Conservation (phyloP, 2,113 vertebrate genomes). For the Dolichotis patagonum region DNA sequence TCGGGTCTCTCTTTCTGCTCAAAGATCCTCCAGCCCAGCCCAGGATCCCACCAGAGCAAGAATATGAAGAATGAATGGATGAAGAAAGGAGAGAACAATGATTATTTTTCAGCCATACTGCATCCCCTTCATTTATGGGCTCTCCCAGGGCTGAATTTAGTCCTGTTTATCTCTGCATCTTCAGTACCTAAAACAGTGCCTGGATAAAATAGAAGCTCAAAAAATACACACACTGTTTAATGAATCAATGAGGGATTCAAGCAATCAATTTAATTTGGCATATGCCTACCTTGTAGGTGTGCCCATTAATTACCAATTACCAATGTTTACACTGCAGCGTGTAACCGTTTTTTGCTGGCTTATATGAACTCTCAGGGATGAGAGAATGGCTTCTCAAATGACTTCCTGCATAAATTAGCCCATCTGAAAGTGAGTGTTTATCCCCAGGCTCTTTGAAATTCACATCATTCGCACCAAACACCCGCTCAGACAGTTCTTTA, state of each 20-base stretch:
- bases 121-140: neutral
- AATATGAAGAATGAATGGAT: neutral
- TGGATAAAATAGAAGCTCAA: slow-evolving; percentile 32
- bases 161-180: neutral
- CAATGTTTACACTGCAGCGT: slow-evolving; percentile 81
- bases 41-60: neutral
- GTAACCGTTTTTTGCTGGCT: slow-evolving; percentile 80
- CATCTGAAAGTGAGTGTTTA: slow-evolving; percentile 82
- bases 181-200: slow-evolving; percentile 15
- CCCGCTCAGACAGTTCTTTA: slow-evolving; percentile 74
- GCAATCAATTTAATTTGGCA: slow-evolving; percentile 80
- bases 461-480: slow-evolving; percentile 81
- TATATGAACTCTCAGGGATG: slow-evolving; percentile 78
- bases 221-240: slow-evolving; percentile 64
- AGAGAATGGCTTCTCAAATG: slow-evolving; percentile 80
- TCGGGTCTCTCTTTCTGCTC: neutral
- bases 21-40: neutral
- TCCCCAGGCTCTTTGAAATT: slow-evolving; percentile 82
- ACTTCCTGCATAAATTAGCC: slow-evolving; percentile 84
- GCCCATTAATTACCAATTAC: slow-evolving; percentile 85
- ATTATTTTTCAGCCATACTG: neutral
- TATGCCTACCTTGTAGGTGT: slow-evolving; percentile 80
- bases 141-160: neutral
- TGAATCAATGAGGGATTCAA: slow-evolving; percentile 77
- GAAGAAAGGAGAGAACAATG: neutral